Evolutionary conservation across 1,140 invertebrate species (phyloP).

Genomic region (Centruroides vittatus): DNA sequence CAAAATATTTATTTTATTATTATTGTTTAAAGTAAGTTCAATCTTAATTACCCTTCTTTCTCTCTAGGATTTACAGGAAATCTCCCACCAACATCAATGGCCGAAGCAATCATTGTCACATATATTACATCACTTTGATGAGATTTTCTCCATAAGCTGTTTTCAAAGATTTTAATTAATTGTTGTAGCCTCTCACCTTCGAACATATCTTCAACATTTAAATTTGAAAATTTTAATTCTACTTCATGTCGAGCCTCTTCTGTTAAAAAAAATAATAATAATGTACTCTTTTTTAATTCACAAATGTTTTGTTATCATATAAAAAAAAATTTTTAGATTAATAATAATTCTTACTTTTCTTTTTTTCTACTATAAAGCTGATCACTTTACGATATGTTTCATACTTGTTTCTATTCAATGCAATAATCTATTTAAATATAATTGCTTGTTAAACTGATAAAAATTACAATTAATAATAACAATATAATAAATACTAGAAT

Average conservation of each 20-base stretch:
- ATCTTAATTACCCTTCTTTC: conserved; percentile 56
- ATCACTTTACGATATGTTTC: conserved; percentile 43
- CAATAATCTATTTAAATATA: conserved; percentile 44
- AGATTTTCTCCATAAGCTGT: conserved; percentile 34
- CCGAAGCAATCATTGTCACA: conserved; percentile 65
- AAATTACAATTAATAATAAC: background rate
- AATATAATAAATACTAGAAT: background rate
- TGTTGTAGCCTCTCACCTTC: conserved; percentile 46
- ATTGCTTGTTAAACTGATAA: background rate
- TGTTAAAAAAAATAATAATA: background rate
- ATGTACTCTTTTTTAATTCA: background rate
- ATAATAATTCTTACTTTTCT: conserved; percentile 13
- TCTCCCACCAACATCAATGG: conserved; percentile 63
- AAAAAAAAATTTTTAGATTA: background rate
- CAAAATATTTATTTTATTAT: no score
- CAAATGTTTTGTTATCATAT: background rate
- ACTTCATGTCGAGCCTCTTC: conserved; percentile 49
- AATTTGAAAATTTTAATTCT: conserved; percentile 72
- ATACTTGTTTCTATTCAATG: conserved; percentile 56
- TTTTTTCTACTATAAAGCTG: conserved; percentile 7
- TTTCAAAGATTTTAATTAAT: conserved; percentile 53
- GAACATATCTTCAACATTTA: conserved; percentile 69
- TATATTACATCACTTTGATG: conserved; percentile 47
- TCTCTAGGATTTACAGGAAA: conserved; percentile 62
- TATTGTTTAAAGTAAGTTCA: no score